Evolutionary conservation across 1,140 invertebrate genomes (phyloP).

Genomic region (Drosophila pachea): DNA sequence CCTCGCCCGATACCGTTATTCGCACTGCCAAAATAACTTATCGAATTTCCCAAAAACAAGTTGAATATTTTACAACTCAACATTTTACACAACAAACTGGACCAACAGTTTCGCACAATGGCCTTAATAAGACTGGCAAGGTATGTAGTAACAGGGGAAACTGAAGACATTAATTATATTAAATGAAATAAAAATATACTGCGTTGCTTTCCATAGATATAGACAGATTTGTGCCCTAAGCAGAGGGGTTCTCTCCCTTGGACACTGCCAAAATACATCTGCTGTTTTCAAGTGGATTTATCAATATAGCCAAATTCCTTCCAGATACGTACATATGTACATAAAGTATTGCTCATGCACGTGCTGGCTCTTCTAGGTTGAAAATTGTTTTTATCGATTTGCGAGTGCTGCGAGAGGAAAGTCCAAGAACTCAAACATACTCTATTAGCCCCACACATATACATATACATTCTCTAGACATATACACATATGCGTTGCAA

Average conservation of each 20-base stretch:
- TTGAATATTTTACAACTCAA: slow-evolving; percentile 59
- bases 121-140: slow-evolving; percentile 75
- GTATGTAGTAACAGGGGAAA: slow-evolving; percentile 44
- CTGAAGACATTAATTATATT: background rate
- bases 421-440: slow-evolving; percentile 3
- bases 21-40: slow-evolving; percentile 67
- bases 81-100: slow-evolving; percentile 22
- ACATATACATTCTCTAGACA: background rate
- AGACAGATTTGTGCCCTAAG: no score
- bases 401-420: slow-evolving; percentile 3
- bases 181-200: background rate
- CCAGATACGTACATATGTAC: background rate
- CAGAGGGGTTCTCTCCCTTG: background rate
- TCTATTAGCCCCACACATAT: background rate
- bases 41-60: slow-evolving; percentile 40
- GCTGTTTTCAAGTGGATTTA: background rate
- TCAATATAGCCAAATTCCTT: background rate
- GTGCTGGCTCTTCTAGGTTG: slow-evolving; percentile 5
- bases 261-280: background rate
- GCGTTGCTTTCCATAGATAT: no score
- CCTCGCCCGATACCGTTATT: slow-evolving; percentile 63
- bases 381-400: slow-evolving; percentile 18
- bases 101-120: slow-evolving; percentile 55
- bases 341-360: background rate
- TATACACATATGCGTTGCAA: slow-evolving; percentile 1